phyloP scores from a whole-genome alignment of 2,797 vertebrate genomes.

The Darevskia mixta region DNA sequence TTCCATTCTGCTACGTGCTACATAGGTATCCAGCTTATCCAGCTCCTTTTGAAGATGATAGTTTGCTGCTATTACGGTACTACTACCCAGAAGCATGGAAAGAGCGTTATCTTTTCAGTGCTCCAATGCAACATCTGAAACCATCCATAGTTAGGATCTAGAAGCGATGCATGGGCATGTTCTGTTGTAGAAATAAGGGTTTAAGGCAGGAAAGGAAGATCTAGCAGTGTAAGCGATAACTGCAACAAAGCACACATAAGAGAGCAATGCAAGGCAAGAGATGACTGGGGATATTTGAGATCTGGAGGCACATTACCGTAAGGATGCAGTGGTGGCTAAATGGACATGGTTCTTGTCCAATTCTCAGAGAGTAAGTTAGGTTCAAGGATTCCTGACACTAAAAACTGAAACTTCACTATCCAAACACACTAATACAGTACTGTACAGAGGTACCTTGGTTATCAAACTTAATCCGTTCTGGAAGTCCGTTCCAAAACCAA shows the following conservation, averaged over 20 bases:
- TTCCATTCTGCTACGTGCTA: background rate
- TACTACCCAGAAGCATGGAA: background rate
- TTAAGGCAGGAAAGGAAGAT: background rate
- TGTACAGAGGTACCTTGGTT: background rate
- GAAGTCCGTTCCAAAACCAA: too few species aligned
- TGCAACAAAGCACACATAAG: background rate
- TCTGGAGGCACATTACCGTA: background rate
- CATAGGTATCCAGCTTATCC: background rate
- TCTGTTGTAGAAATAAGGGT: background rate
- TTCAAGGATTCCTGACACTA: background rate
- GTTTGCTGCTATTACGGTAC: conserved; percentile 1
- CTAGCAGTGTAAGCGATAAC: background rate
- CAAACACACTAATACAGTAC: background rate
- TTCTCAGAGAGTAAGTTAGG: background rate
- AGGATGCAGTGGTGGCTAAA: background rate
- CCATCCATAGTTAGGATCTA: background rate
- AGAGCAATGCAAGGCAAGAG: background rate
- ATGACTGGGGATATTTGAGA: background rate
- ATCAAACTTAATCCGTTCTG: too few species aligned
- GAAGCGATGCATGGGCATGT: background rate
- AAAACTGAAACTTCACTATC: background rate
- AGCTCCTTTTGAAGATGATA: background rate
- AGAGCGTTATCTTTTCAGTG: background rate
- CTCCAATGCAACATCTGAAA: background rate
- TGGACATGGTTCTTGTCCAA: background rate